A percentile compares a stretch with the other conserved stretches of the same genome.
These are phyloP conservation scores for Zaprionus taronus DNA, from an alignment of 1,140 invertebrate genomes.

Conservation along the genomic window DNA sequence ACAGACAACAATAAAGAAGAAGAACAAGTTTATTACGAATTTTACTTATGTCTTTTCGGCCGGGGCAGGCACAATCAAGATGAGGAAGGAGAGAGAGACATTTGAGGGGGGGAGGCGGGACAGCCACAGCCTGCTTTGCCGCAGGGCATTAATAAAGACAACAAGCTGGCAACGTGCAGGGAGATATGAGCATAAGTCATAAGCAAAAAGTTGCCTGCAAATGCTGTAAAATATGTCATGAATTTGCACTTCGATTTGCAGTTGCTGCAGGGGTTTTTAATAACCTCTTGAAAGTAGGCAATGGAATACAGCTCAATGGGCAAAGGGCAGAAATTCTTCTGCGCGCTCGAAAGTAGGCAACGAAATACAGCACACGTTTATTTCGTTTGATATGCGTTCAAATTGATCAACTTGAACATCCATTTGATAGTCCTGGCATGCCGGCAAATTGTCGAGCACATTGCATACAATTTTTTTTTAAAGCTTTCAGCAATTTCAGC, in stretches of 20 bases:
- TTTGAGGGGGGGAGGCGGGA: background rate
- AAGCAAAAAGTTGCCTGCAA: slow-evolving; percentile 31
- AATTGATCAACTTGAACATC: background rate
- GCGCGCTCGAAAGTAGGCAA: slow-evolving; percentile 27
- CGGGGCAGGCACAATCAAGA: background rate
- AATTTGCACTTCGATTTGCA: slow-evolving; percentile 33
- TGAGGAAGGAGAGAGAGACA: background rate
- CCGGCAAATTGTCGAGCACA: slow-evolving; percentile 13
- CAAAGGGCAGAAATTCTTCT: background rate
- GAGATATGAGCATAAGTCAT: slow-evolving; percentile 37
- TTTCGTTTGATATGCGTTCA: background rate
- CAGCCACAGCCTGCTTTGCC: slow-evolving; percentile 46
- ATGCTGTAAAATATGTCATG: slow-evolving; percentile 25
- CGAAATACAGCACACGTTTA: slow-evolving; percentile 19
- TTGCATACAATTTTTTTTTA: slow-evolving; percentile 38
- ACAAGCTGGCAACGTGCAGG: slow-evolving; percentile 55
- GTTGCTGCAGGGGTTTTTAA: slow-evolving; percentile 25
- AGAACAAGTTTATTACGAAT: slow-evolving; percentile 78
- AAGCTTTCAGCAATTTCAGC: slow-evolving; percentile 52
- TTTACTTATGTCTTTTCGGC: slow-evolving; percentile 78
- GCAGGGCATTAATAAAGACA: slow-evolving; percentile 74
- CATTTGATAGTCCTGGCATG: background rate
- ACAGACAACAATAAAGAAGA: slow-evolving; percentile 44
- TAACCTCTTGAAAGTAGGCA: slow-evolving; percentile 16
- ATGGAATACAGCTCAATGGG: slow-evolving; percentile 14